Evolutionary conservation across 2,888 invertebrate species (phyloP).

Genomic region (Cetonia aurata): DNA sequence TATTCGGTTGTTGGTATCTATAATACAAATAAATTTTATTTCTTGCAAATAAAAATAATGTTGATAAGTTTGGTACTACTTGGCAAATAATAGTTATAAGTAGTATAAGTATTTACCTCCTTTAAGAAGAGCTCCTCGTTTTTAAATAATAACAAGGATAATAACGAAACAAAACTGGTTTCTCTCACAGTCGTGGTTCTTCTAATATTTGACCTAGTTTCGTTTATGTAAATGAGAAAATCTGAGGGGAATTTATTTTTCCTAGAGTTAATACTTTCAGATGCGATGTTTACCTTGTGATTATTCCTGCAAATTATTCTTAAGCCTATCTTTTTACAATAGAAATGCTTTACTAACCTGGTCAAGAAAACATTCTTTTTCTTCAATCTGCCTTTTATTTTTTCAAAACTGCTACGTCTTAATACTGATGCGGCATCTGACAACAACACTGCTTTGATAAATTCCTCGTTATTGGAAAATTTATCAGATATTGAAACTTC

Average conservation of each 20-base stretch:
- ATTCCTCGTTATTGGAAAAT: conserved; percentile 71
- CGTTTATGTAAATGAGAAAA: conserved; percentile 71
- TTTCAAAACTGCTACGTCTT: conserved; percentile 66
- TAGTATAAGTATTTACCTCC: no score
- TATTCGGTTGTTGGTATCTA: conserved; percentile 49
- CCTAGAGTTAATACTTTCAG: conserved; percentile 76
- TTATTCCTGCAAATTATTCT: conserved; percentile 66
- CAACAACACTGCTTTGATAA: conserved; percentile 71
- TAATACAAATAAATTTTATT: conserved; percentile 48
- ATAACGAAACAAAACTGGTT: conserved; percentile 71
- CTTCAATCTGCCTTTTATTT: conserved; percentile 70
- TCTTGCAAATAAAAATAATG: conserved; percentile 13
- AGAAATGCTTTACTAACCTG: conserved; percentile 64
- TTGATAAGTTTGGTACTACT: background rate
- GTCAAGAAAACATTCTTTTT: conserved; percentile 67
- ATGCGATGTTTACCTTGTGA: conserved; percentile 70
- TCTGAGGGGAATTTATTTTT: conserved; percentile 66
- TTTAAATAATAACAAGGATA: conserved; percentile 72
- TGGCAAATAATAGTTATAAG: background rate
- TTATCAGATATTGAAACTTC: conserved; percentile 64
- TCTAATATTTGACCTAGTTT: conserved; percentile 70
- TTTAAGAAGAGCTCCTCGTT: conserved; percentile 57
- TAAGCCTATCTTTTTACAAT: background rate
- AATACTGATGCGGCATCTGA: conserved; percentile 73
- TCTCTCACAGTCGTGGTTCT: conserved; percentile 71